Conservation (phyloP, 1,140 invertebrate genomes). For the Drosophila tani region DNA sequence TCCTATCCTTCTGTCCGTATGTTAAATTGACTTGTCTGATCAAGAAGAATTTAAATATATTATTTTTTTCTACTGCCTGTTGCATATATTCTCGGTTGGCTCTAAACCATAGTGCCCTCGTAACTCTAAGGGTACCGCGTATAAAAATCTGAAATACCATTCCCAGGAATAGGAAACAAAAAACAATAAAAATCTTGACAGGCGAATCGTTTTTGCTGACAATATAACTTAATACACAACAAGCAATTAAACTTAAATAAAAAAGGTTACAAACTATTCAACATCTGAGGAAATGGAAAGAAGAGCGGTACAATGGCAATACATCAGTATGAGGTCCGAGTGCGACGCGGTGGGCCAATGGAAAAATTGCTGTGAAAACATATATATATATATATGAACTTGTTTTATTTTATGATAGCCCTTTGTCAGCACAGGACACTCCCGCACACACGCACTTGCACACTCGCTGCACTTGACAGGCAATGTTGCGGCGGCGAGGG, state of each 20-base stretch:
- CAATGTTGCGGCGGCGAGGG: constrained; percentile 40
- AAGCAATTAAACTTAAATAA: constrained; percentile 82
- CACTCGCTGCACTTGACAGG: constrained; percentile 70
- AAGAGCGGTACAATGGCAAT: constrained; percentile 4
- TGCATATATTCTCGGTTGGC: too few species aligned
- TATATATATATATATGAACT: constrained; percentile 57
- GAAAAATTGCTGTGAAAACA: constrained; percentile 62
- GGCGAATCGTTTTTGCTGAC: constrained; percentile 49
- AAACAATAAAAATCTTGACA: constrained; percentile 35
- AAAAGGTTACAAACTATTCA: constrained; percentile 76
- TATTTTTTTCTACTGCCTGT: too few species aligned
- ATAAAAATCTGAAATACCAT: constrained; percentile 10
- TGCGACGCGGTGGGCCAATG: constrained; percentile 33
- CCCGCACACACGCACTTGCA: constrained; percentile 33
- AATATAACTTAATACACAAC: constrained; percentile 78
- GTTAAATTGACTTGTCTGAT: too few species aligned
- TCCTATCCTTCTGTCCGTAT: too few species aligned
- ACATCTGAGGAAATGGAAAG: constrained; percentile 20
- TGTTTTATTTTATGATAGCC: constrained; percentile 82
- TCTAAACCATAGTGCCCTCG: too few species aligned
- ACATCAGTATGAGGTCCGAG: constrained; percentile 5
- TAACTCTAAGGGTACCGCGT: neutral
- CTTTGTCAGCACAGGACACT: constrained; percentile 73
- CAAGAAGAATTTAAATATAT: too few species aligned
- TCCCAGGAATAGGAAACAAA: constrained; percentile 5